Percentiles rank a stretch among this genome's conserved stretches.
Evolutionary conservation across 2,113 vertebrate genomes (phyloP).

Genomic region (Megaleporinus macrocephalus): DNA sequence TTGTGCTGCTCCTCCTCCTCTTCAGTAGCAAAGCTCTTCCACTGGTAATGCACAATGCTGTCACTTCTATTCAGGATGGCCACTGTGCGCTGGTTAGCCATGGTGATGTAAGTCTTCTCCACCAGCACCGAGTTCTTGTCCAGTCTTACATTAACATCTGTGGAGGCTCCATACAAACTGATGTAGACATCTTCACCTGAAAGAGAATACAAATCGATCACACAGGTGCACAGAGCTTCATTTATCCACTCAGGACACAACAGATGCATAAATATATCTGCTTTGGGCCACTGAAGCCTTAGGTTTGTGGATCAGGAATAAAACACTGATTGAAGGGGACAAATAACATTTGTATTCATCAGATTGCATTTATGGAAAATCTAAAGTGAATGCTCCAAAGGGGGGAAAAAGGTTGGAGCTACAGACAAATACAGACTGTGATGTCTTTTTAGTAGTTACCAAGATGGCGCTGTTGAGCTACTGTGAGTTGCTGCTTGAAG

Average conservation of each 20-base stretch:
- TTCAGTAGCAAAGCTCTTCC: constrained; percentile 77
- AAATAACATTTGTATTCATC: constrained; percentile 9
- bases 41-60: constrained; percentile 81
- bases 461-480: constrained; percentile 42
- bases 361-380: neutral
- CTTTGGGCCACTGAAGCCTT: neutral
- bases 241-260: neutral
- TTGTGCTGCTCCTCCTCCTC: constrained; percentile 78
- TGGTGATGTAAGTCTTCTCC: constrained; percentile 79
- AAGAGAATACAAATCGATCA: constrained; percentile 23
- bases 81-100: constrained; percentile 71
- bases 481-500: constrained; percentile 21
- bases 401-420: neutral
- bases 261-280: neutral
- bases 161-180: constrained; percentile 77
- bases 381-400: neutral
- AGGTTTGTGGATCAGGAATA: neutral
- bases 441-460: neutral
- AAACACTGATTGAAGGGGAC: neutral
- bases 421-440: neutral
- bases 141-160: constrained; percentile 80
- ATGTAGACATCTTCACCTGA: constrained; percentile 83
- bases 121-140: constrained; percentile 74
- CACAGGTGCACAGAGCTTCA: neutral
- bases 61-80: constrained; percentile 80